A percentile compares a stretch with the other conserved stretches of the same genome.
Evolutionary conservation across 2,113 vertebrate genomes (phyloP).

Genomic region (Neomonachus schauinslandi): DNA sequence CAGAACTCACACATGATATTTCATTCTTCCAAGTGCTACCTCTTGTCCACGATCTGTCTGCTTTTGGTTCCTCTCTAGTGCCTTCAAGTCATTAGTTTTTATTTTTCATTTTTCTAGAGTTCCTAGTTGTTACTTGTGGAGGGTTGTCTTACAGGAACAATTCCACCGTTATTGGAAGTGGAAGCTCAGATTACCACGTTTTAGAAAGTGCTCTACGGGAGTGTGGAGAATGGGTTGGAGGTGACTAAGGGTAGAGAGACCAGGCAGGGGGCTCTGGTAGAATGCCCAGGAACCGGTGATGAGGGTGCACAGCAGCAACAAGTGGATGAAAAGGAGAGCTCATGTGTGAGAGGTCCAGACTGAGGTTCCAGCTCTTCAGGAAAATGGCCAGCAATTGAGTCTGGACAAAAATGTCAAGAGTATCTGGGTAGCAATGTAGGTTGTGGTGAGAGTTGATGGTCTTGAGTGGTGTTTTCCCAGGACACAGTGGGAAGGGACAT

Average conservation of each 20-base stretch:
- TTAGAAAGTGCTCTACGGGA: neutral
- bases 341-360: neutral
- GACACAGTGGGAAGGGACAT: neutral
- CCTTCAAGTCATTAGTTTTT: neutral
- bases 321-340: neutral
- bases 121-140: neutral
- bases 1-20: neutral
- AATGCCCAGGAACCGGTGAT: neutral
- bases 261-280: neutral
- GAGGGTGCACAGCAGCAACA: neutral
- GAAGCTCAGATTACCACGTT: neutral
- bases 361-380: neutral
- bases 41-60: neutral
- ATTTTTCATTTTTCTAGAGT: neutral
- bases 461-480: neutral
- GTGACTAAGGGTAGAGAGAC: too few relatives aligned
- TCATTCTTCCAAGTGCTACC: neutral
- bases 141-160: neutral
- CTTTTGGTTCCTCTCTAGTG: neutral
- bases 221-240: neutral
- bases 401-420: neutral
- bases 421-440: neutral
- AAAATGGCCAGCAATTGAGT: neutral
- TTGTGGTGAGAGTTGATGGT: neutral
- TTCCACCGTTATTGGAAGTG: neutral